These are phyloP conservation scores for Macrosteles quadrilineatus DNA, from an alignment of 1,140 invertebrate genomes.

Conservation along the genomic window DNA sequence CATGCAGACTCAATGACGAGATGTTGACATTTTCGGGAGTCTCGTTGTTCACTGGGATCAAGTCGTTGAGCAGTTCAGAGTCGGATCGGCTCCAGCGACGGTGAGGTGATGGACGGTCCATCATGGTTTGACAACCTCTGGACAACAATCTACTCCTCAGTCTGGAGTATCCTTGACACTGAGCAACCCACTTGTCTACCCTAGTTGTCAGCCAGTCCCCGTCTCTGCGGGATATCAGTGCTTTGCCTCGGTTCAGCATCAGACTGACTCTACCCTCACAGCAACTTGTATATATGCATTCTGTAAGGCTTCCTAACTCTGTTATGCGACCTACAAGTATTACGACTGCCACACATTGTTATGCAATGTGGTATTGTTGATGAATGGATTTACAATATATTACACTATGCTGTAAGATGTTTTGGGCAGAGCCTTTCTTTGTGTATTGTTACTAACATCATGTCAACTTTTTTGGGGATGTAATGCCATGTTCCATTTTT, in stretches of 20 bases:
- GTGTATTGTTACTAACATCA: too few relatives aligned
- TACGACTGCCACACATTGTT: too few relatives aligned
- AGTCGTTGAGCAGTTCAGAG: not conserved
- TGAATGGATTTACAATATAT: too few relatives aligned
- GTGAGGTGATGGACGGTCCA: not conserved
- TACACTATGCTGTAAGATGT: too few relatives aligned
- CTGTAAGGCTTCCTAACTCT: conserved; percentile 1
- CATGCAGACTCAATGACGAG: not conserved
- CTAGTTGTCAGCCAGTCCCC: conserved; percentile 2
- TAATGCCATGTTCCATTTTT: too few relatives aligned
- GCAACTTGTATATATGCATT: too few relatives aligned
- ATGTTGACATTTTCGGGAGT: not conserved
- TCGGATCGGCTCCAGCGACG: not conserved
- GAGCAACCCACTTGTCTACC: conserved; percentile 21
- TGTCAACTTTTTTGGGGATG: too few relatives aligned
- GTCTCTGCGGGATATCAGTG: not conserved
- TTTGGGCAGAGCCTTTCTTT: too few relatives aligned
- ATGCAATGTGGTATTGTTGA: too few relatives aligned
- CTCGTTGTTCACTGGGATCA: not conserved
- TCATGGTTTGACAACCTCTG: conserved; percentile 29
- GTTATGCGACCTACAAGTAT: not conserved
- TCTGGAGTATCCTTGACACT: conserved; percentile 17
- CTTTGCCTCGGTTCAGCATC: not conserved
- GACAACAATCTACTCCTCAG: conserved; percentile 20
- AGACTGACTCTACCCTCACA: too few relatives aligned